Evolutionary conservation across 1,140 invertebrate species (phyloP), one percentile per base, ranked within the genome.

Genomic region (Phortica variegata): DNA sequence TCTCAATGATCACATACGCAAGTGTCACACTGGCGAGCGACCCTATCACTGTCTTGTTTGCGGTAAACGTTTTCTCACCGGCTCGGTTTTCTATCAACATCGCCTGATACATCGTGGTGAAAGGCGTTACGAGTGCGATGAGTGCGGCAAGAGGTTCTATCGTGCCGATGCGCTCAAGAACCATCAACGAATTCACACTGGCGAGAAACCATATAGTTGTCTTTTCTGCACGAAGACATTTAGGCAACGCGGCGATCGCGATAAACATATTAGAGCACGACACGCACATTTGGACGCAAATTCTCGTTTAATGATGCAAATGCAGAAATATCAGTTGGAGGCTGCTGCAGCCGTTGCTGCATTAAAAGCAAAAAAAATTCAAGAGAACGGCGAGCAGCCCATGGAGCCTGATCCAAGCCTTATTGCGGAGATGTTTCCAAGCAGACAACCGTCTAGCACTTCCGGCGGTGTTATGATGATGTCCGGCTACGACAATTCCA

Each of bases 31-130:
- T 2, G 84, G 86, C 3, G 84, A 88, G 48, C 79, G 86, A 3
- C 87, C 87, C 4, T 89, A 87, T 62, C 82, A 84, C 43, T 89
- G 87, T 45, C 77, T 80, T 18, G 79, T 86, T 6, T 89, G 87
- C 59, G 81, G 83, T 21, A 89, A 88, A 61, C 82, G 83, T 13
- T 90, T 89, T 55, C 79, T 87, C 1, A 87, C 86, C 3, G 86
- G 85, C 0, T 86, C 85, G 4, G 85, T 87, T 12, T 84, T 85
- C 39, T 85, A 87, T 44, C 86, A 88, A 53, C 83, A 90, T 76
- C 79, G 87, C 55, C 77, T 88, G 1, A 89, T 88, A 32, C 89
- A 91, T 65, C 89, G 87, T 0, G 88, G 91, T 1, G 91, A 93
- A 73, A 75, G 87, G 36, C 84, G 88, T 17, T 89, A 88, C 65